phyloP scores from a whole-genome alignment of 2,113 vertebrate species.

The Herpetotheres cachinnans region DNA sequence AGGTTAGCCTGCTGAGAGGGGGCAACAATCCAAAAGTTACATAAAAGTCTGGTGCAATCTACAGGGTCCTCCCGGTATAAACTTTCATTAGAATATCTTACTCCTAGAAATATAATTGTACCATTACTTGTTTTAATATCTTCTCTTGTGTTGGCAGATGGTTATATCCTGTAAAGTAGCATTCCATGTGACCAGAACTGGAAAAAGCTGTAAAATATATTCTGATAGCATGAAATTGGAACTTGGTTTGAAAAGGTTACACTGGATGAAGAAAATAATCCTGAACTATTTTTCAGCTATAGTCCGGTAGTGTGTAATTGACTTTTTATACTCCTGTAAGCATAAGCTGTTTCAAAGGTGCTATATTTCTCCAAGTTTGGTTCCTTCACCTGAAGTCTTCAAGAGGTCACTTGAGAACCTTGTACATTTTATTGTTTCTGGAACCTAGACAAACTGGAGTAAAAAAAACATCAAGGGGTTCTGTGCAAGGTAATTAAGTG shows the following conservation, averaged over 20 bases:
- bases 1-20: background rate
- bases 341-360: background rate
- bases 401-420: constrained; percentile 8
- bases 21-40: background rate
- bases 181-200: background rate
- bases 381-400: background rate
- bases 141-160: background rate
- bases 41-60: background rate
- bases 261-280: constrained; percentile 33
- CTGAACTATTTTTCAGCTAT: background rate
- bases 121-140: background rate
- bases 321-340: constrained; percentile 15
- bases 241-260: constrained; percentile 39
- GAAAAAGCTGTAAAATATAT: constrained; percentile 13
- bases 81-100: background rate
- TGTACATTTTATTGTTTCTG: constrained; percentile 35
- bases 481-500: background rate
- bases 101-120: background rate
- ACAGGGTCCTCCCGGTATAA: background rate
- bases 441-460: background rate
- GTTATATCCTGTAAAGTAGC: background rate
- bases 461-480: background rate
- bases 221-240: constrained; percentile 45
- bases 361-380: background rate
- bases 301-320: background rate